phyloP scores from a whole-genome alignment of 2,113 vertebrate genomes.

The Columba livia region DNA sequence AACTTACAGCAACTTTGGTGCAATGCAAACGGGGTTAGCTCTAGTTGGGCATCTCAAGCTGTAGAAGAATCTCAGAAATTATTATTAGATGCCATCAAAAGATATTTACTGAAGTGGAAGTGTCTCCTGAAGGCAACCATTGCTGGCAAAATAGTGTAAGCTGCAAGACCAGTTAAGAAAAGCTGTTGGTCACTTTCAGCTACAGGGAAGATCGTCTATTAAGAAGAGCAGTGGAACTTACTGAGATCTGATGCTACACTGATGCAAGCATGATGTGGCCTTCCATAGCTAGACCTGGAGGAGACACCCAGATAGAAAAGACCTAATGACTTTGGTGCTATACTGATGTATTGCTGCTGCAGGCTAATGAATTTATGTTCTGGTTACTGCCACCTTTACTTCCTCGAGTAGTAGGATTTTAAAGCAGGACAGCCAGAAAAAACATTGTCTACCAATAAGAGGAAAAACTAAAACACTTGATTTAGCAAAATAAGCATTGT shows the following conservation, averaged over 20 bases:
- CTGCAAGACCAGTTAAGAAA: neutral
- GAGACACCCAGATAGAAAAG: neutral
- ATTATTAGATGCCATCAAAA: neutral
- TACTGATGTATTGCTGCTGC: rapidly evolving
- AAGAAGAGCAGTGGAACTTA: neutral
- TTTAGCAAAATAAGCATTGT: neutral
- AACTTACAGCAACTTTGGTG: rapidly evolving
- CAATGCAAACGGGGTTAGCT: neutral
- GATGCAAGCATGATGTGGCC: too few relatives aligned
- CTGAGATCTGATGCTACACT: neutral
- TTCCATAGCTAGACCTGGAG: neutral
- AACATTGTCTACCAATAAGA: neutral
- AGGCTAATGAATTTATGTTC: neutral
- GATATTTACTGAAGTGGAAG: neutral
- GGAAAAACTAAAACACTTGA: neutral
- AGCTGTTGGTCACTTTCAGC: neutral
- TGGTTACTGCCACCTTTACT: neutral
- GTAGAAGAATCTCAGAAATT: neutral
- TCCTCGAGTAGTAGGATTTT: neutral
- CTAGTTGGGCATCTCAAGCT: neutral
- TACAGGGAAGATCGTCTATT: neutral
- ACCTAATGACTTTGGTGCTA: neutral
- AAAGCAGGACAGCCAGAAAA: neutral
- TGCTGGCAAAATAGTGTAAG: neutral
- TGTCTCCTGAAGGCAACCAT: neutral